Conservation (phyloP, 2,797 vertebrate species). For the Octomys mimax region DNA sequence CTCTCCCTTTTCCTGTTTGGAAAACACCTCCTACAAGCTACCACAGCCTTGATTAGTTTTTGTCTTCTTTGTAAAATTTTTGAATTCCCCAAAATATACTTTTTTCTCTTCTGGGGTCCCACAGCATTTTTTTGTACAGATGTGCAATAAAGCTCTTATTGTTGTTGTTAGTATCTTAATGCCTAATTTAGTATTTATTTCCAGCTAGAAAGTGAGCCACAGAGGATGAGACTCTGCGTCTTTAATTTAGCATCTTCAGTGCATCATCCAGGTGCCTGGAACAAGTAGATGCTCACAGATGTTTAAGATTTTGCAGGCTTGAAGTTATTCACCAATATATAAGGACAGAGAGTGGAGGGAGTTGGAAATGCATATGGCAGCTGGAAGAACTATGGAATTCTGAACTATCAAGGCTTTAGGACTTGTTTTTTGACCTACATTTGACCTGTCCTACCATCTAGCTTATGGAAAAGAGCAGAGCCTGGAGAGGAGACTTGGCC, state of each 20-base stretch:
- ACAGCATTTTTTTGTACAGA: not conserved
- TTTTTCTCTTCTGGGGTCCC: not conserved
- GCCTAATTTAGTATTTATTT: constrained; percentile 4
- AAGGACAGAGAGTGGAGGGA: not conserved
- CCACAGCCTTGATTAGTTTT: not conserved
- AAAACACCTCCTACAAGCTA: not conserved
- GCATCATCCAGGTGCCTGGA: not conserved
- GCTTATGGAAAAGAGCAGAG: not conserved
- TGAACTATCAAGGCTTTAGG: not conserved
- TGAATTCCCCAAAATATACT: not conserved
- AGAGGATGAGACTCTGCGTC: not conserved
- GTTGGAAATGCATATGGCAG: not conserved
- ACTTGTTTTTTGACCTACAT: not conserved
- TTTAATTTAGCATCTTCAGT: not conserved
- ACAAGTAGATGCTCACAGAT: not conserved
- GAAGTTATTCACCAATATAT: not conserved
- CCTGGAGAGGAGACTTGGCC: not conserved
- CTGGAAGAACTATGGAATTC: constrained; percentile 6
- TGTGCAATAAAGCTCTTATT: not conserved
- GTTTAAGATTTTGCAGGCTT: not conserved
- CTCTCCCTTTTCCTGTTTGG: not conserved
- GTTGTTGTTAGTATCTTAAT: not conserved
- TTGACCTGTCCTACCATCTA: not conserved
- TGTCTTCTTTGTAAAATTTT: constrained; percentile 17
- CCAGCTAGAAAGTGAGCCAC: not conserved